Base-by-base conservation (phyloP, 2,113 vertebrate genomes). In the Campylomormyrus numenius region DNA sequence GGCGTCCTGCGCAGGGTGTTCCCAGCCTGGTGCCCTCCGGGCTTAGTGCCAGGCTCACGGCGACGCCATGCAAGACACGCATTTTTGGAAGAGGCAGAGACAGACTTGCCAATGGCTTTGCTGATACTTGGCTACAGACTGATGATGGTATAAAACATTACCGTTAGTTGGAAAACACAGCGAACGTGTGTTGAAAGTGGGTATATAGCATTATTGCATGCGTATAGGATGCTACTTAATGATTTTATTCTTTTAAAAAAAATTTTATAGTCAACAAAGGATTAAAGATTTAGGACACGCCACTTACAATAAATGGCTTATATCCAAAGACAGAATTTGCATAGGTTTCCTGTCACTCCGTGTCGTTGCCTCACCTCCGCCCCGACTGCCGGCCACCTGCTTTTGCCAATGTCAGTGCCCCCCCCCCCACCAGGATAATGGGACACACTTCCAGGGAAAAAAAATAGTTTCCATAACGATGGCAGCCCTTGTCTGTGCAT, bases 391-490 rank as follows among this genome's bases (percentile, higher is more conserved):
- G 62, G 74, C 74, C 74, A 80, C 74, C 74, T 80, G 74, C 35
- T 35, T 42, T 80, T 80, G 74, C 74, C 74, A 80, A 42, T 80
- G 74, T 80, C 74, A 77, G 74, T 77, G 6, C 15, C 31, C 70
- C 62, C 27, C 62, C 66, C 66, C 66, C 66, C 58, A 2, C 58
- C 70, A 77, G 70, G 15, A 31, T 39, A 39, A 77, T 39, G 31
- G 70, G 35, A 77, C 70, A 77, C 70, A 77, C 31, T 39, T 77
- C 70, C 31, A 77, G 31, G 31, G 2, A 0, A 35, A 77, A 35
- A 77, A 77, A 77, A 77, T 39, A 77, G 70, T 77, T 39, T 15
- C 70, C 92, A 94, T 94, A 94, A 93, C 92, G 95, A 95, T 92
- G 87, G 66, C 91, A 93, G 21, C 46, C 91, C 88, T 83, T 88